A percentile compares a stretch with the other conserved stretches of the same genome.
Evolutionary conservation across 1,140 invertebrate genomes (phyloP).

Genomic region (Eurosta solidaginis): DNA sequence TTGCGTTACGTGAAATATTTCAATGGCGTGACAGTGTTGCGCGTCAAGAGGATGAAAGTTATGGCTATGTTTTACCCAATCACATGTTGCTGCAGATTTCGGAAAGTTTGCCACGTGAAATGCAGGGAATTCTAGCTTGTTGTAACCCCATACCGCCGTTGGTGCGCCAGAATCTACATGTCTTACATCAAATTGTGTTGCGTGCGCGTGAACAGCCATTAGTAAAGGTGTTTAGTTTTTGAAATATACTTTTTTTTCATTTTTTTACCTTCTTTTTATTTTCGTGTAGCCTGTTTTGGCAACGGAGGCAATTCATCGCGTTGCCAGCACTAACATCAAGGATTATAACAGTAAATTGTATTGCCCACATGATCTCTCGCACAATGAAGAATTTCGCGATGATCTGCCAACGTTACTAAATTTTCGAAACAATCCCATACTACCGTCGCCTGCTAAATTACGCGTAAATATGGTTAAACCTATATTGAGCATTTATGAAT

Average conservation of each 20-base stretch:
- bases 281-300: constrained; percentile 61
- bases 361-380: constrained; percentile 72
- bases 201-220: constrained; percentile 76
- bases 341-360: constrained; percentile 66
- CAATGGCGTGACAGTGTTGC: constrained; percentile 88
- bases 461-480: constrained; percentile 35
- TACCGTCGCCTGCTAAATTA: background rate
- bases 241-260: background rate
- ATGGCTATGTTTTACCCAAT: constrained; percentile 89
- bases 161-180: constrained; percentile 75
- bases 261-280: background rate
- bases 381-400: constrained; percentile 65
- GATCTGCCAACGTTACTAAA: constrained; percentile 68
- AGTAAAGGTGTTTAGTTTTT: constrained; percentile 65
- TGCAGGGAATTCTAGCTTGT: constrained; percentile 90
- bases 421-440: constrained; percentile 20
- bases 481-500: constrained; percentile 60
- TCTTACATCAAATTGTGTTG: constrained; percentile 77
- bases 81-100: constrained; percentile 93
- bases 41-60: constrained; percentile 88
- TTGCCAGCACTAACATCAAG: constrained; percentile 60
- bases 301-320: constrained; percentile 61
- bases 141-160: constrained; percentile 92
- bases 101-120: constrained; percentile 86
- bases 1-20: constrained; percentile 81